These are phyloP conservation scores for Zaprionus kolodkinae DNA, from an alignment of 1,140 invertebrate species.

Conservation along the genomic window DNA sequence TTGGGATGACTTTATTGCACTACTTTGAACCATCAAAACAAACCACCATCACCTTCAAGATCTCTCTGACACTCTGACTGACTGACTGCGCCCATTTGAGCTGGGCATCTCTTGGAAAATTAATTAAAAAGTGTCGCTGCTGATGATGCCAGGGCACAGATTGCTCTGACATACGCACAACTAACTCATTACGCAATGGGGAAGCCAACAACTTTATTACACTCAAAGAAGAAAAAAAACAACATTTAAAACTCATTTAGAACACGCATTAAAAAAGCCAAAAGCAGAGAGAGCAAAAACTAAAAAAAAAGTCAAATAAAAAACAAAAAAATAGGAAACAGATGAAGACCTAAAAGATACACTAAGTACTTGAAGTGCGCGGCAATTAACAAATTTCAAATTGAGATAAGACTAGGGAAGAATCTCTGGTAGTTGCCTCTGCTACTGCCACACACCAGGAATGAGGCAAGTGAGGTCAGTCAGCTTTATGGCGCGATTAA, in stretches of 20 bases:
- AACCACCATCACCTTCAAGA: conserved; percentile 40
- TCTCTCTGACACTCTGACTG: conserved; percentile 59
- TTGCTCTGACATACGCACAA: conserved; percentile 45
- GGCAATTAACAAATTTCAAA: conserved; percentile 79
- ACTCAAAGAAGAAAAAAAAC: conserved; percentile 43
- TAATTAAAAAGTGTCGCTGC: conserved; percentile 68
- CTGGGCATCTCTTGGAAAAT: conserved; percentile 36
- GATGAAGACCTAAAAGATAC: conserved; percentile 65
- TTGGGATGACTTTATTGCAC: background rate
- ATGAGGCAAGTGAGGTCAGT: conserved; percentile 42
- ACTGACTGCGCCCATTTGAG: conserved; percentile 11
- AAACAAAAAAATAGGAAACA: conserved; percentile 26
- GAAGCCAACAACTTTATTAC: conserved; percentile 76
- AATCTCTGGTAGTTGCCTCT: conserved; percentile 51
- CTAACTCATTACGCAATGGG: conserved; percentile 77
- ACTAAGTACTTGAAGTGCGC: conserved; percentile 80
- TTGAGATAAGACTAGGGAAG: conserved; percentile 57
- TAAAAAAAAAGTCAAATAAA: conserved; percentile 17
- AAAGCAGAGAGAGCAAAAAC: conserved; percentile 28
- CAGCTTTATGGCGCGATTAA: conserved; percentile 76
- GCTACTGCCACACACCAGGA: conserved; percentile 36
- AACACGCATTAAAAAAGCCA: conserved; percentile 64
- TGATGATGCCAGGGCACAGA: conserved; percentile 41
- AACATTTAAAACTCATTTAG: conserved; percentile 81
- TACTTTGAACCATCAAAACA: conserved; percentile 23